Evolutionary conservation across 2,113 vertebrate genomes (phyloP).

Genomic region (Picathartes gymnocephalus): DNA sequence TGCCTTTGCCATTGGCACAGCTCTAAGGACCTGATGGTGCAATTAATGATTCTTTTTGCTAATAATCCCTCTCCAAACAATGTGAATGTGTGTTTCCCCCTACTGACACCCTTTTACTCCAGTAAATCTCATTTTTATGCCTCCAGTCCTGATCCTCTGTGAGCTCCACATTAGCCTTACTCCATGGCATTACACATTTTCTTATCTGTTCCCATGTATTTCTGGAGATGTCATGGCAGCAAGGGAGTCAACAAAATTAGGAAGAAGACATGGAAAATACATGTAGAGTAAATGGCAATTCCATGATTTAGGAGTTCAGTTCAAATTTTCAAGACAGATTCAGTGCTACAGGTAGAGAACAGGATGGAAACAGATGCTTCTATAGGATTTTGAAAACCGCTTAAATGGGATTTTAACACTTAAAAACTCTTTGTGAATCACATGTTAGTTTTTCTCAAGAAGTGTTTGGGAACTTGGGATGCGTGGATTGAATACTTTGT

Average conservation of each 20-base stretch:
- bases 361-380: not conserved
- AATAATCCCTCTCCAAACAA: not conserved
- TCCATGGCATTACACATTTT: not conserved
- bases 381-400: not conserved
- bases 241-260: not conserved
- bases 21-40: not conserved
- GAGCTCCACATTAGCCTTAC: not conserved
- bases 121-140: not conserved
- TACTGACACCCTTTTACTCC: accelerated
- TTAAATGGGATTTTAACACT: not conserved
- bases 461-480: not conserved
- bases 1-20: not conserved
- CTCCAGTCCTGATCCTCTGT: not conserved
- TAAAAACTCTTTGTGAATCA: not conserved
- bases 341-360: not conserved
- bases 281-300: not conserved
- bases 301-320: not conserved
- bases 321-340: not conserved
- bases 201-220: not conserved
- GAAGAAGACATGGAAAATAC: not conserved
- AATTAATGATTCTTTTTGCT: not conserved
- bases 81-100: accelerated
- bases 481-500: not conserved
- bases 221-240: not conserved
- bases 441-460: not conserved